These are phyloP conservation scores for Zaprionus africanus DNA, from an alignment of 1,140 invertebrate species.

Conservation along the genomic window DNA sequence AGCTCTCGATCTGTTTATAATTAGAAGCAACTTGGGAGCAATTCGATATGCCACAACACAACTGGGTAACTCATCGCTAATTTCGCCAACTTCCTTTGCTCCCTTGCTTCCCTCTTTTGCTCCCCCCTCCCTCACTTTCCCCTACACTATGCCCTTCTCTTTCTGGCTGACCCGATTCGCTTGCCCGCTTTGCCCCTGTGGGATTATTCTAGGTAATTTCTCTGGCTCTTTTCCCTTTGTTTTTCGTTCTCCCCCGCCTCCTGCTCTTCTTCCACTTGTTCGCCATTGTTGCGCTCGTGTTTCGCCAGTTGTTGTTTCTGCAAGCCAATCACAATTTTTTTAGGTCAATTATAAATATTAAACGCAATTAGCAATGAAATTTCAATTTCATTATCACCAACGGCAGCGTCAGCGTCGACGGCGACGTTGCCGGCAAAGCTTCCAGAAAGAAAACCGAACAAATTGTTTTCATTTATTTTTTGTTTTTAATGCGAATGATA, in stretches of 20 bases:
- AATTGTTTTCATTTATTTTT: slow-evolving; percentile 15
- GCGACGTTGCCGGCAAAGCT: slow-evolving; percentile 23
- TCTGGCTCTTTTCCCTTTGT: slow-evolving; percentile 11
- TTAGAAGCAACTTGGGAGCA: slow-evolving; percentile 1
- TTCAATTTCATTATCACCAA: slow-evolving; percentile 82
- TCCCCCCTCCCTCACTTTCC: background rate
- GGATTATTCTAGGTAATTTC: slow-evolving; percentile 21
- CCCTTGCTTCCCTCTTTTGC: background rate
- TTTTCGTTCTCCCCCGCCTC: background rate
- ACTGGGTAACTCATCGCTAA: no score
- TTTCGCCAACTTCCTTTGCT: background rate
- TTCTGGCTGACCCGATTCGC: slow-evolving; percentile 21
- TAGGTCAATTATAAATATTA: slow-evolving; percentile 82
- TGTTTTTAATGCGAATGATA: slow-evolving; percentile 47
- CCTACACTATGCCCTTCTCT: background rate
- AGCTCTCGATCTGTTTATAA: slow-evolving; percentile 11
- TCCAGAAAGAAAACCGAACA: slow-evolving; percentile 29
- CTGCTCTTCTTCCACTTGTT: slow-evolving; percentile 17
- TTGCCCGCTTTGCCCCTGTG: slow-evolving; percentile 19
- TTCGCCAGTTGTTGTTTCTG: slow-evolving; percentile 47
- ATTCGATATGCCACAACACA: slow-evolving; percentile 12
- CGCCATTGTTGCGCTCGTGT: slow-evolving; percentile 22
- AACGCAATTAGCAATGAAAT: slow-evolving; percentile 84
- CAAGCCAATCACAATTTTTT: slow-evolving; percentile 75
- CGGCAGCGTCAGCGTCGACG: slow-evolving; percentile 30